These are phyloP conservation scores for Acleris holmiana DNA, from an alignment of 2,888 invertebrate genomes.

Conservation along the genomic window DNA sequence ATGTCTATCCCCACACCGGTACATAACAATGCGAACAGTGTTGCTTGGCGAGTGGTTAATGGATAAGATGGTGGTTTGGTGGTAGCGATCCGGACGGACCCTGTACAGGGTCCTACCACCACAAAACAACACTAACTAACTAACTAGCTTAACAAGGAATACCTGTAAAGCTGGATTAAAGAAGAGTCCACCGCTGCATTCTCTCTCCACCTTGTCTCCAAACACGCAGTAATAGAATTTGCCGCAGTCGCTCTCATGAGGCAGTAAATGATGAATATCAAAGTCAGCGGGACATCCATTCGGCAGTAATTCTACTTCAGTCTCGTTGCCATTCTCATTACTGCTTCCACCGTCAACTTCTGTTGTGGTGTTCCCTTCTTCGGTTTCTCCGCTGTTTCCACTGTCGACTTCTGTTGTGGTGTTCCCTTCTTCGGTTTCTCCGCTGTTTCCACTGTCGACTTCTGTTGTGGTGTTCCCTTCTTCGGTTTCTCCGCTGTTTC, in stretches of 20 bases:
- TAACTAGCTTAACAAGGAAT: no score
- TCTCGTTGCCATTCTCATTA: slow-evolving; percentile 1
- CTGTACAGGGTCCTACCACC: no score
- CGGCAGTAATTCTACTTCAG: slow-evolving; percentile 33
- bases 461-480: neutral
- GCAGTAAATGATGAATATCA: slow-evolving; percentile 47
- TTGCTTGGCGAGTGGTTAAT: no score
- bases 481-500: neutral
- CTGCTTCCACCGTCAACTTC: neutral
- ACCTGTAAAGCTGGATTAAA: slow-evolving; percentile 45
- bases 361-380: neutral
- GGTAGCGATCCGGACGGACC: no score
- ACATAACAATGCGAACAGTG: no score
- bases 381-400: neutral
- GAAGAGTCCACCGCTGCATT: slow-evolving; percentile 43
- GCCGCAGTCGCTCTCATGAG: slow-evolving; percentile 51
- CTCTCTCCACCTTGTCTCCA: slow-evolving; percentile 47
- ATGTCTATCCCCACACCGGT: no score
- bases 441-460: slow-evolving; percentile 1
- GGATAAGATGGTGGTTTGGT: no score
- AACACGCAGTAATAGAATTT: slow-evolving; percentile 54
- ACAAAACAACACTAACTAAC: no score
- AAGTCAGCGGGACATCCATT: slow-evolving; percentile 53
- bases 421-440: neutral
- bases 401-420: neutral